Evolutionary conservation across 2,888 invertebrate genomes (phyloP), one percentile per base, ranked within the genome.

Genomic region (Drosophila greeni): DNA sequence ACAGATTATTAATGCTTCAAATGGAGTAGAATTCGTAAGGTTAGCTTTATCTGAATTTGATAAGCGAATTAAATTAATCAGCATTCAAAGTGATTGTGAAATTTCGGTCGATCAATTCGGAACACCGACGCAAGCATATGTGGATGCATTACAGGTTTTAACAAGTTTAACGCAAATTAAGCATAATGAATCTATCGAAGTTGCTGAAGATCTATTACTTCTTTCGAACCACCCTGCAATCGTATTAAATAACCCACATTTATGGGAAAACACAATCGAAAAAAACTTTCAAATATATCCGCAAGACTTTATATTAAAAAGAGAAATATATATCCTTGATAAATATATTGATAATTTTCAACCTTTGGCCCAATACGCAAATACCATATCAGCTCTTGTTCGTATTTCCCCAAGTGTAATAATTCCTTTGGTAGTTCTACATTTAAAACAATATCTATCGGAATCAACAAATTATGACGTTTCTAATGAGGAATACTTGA

Each of bases 401-500:
- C 89, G 90, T 4, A 88, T 93, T 8, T 92, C 92, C 78, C 91
- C 94, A 0, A 92, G 93, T 54, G 89, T 91, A 5, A 88, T 95
- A 47, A 89, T 95, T 31, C 92, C 92, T 14, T 87, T 91, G 31
- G 87, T 96, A n/a, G 88, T 95, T 33, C 88, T 89, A 9, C 90
- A 90, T 69, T 91, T 94, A 7, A 91, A 91, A 39, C 87, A 87
- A 20, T 90, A 92, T 76, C 90, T 97, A 33, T 90, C 89, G 55
- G 92, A 94, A 84, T 89, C 92, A 0, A 92, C 91, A 61, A 91
- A 96, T 73, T 90, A 93, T 53, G 91, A 91, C 69, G 92, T 97
- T 24, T 93, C 95, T 0, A 91, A 95, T 79, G 93, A 94, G 60
- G 95, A 96, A 76, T 95, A 94, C 86, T 93, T 93, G 73, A 94